These are phyloP conservation scores for Drosophila gunungcola DNA, from an alignment of 1,140 invertebrate genomes.

Conservation along the genomic window DNA sequence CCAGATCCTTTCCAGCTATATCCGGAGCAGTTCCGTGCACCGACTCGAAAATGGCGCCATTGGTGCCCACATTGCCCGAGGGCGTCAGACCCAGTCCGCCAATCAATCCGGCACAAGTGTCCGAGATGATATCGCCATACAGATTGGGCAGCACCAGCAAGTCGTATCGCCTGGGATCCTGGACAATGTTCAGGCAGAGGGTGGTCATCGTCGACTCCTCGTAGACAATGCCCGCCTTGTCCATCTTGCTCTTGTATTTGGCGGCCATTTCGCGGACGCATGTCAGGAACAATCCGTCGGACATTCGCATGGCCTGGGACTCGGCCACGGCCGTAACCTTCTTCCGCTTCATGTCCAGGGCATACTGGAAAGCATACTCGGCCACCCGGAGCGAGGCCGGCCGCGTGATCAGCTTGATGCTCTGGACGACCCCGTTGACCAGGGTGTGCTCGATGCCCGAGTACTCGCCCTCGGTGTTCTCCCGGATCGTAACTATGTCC, in stretches of 20 bases:
- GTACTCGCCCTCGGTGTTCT: constrained; percentile 99
- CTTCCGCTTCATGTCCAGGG: constrained; percentile 95
- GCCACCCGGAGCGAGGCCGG: constrained; percentile 97
- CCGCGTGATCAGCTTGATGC: constrained; percentile 99
- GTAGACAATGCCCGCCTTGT: constrained; percentile 94
- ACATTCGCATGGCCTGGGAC: constrained; percentile 99
- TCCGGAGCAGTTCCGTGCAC: constrained; percentile 99
- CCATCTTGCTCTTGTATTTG: constrained; percentile 87
- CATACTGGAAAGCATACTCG: constrained; percentile 99
- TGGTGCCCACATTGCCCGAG: constrained; percentile 98
- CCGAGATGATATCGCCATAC: constrained; percentile 99
- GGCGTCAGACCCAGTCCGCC: constrained; percentile 99
- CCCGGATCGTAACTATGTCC: constrained; percentile 99
- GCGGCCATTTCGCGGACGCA: constrained; percentile 97
- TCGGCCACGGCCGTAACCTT: constrained; percentile 99
- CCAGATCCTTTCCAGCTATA: constrained; percentile 99
- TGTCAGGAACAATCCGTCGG: constrained; percentile 98
- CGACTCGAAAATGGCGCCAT: constrained; percentile 99
- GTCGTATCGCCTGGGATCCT: constrained; percentile 97
- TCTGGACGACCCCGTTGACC: constrained; percentile 99
- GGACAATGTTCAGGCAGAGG: constrained; percentile 99
- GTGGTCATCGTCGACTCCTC: constrained; percentile 99
- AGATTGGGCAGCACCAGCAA: constrained; percentile 99
- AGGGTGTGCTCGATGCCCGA: constrained; percentile 99
- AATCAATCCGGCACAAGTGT: constrained; percentile 99